Conservation (phyloP, 2,888 invertebrate species). For the Megamerina dolium region DNA sequence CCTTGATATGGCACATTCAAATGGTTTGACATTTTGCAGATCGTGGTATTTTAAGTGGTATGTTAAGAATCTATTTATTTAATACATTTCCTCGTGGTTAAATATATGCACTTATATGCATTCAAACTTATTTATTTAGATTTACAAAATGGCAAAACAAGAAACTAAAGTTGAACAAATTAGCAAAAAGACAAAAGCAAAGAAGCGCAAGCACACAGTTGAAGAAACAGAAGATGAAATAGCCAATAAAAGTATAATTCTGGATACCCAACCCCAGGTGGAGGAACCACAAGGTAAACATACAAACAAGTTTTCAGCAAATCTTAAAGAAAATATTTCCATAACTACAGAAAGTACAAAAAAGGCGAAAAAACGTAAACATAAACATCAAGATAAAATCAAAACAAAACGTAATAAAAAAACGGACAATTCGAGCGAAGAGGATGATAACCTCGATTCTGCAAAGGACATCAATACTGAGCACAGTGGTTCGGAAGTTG, state of each 20-base stretch:
- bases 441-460: too few relatives aligned
- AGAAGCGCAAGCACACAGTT: slow-evolving; percentile 28
- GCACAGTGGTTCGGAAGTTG: slow-evolving; percentile 7
- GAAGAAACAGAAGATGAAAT: slow-evolving; percentile 35
- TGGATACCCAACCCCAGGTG: slow-evolving; percentile 21
- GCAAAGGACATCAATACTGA: too few relatives aligned
- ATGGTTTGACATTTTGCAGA: too few relatives aligned
- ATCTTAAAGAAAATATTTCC: too few relatives aligned
- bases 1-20: too few relatives aligned
- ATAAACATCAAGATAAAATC: slow-evolving; percentile 14
- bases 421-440: not conserved
- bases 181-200: slow-evolving; percentile 23
- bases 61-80: too few relatives aligned
- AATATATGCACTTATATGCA: too few relatives aligned
- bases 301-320: too few relatives aligned
- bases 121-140: too few relatives aligned
- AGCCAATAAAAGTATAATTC: slow-evolving; percentile 38
- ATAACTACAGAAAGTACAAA: slow-evolving; percentile 10
- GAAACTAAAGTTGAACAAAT: slow-evolving; percentile 18
- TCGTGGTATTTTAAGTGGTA: too few relatives aligned
- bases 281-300: not conserved
- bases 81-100: too few relatives aligned
- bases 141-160: slow-evolving; percentile 31
- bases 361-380: slow-evolving; percentile 24
- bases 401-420: slow-evolving; percentile 24